Percentiles rank a stretch among this genome's conserved stretches.
These are phyloP conservation scores for Vanacampus margaritifer DNA, from an alignment of 2,113 vertebrate genomes.

Conservation along the genomic window DNA sequence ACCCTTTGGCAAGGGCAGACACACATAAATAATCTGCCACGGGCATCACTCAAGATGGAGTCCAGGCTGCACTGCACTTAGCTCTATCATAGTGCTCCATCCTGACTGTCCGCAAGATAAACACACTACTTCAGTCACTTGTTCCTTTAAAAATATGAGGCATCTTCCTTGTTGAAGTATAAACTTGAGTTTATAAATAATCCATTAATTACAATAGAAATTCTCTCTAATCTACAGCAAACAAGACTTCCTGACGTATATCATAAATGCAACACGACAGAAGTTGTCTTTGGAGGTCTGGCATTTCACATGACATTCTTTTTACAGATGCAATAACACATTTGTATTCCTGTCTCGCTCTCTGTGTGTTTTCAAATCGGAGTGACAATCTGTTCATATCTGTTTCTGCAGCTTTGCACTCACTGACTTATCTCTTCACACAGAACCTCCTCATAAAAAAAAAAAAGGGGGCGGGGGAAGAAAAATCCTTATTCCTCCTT, in stretches of 20 bases:
- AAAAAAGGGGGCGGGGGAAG: constrained; percentile 14
- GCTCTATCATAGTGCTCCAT: constrained; percentile 25
- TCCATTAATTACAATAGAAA: constrained; percentile 8
- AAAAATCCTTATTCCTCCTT: not conserved
- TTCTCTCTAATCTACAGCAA: constrained; percentile 19
- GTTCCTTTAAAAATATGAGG: constrained; percentile 6
- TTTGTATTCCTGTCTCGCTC: constrained; percentile 24
- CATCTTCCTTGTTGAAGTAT: constrained; percentile 16
- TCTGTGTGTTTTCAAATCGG: constrained; percentile 17
- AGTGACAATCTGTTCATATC: constrained; percentile 46
- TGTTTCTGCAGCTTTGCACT: constrained; percentile 18
- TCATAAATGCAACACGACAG: constrained; percentile 22
- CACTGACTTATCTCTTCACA: constrained; percentile 31
- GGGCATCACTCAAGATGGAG: constrained; percentile 59
- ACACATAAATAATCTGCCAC: constrained; percentile 53
- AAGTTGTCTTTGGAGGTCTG: constrained; percentile 18
- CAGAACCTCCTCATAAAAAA: constrained; percentile 8
- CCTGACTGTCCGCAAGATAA: constrained; percentile 12
- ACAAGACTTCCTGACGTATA: constrained; percentile 2
- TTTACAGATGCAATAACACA: constrained; percentile 20
- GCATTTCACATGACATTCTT: constrained; percentile 9
- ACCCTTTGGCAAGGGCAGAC: constrained; percentile 55
- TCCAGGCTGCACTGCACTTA: constrained; percentile 47
- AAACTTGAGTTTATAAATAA: constrained; percentile 12
- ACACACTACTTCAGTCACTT: constrained; percentile 9